Base-by-base conservation (phyloP, 1,140 invertebrate species). In the Ylistrum balloti region DNA sequence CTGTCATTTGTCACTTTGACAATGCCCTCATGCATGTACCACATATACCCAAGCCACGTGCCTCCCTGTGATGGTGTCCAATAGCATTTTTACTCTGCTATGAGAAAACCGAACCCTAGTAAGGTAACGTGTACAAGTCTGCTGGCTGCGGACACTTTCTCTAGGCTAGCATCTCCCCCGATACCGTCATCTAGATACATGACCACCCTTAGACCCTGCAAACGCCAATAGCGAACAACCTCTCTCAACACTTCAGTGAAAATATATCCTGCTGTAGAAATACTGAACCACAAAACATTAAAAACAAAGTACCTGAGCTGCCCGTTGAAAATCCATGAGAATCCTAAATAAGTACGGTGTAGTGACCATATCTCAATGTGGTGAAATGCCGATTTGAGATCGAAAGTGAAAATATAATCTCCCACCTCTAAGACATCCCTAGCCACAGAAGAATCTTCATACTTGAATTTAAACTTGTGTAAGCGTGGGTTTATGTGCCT, bases 181-280 rank as follows among this genome's bases (percentile, higher is more conserved):
- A 92, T 28, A 86, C 88, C 88, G 32, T 90, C 89, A 85, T 92
- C 88, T 35, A 90, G 74, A 89, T 89, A 92, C 33, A 89, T 89
- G 32, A 92, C 87, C 11, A 90, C 74, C 35, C 32, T 85, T 10
- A 86, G 7, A 17, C 88, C 48, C 45, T 87, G 22, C 34, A 22
- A 33, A 38, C 91, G 28, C 9, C 89, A 88, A 90, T 86, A 45
- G 74, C 22, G 86, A 32, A 91, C 45, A 2, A 91, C 33, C 15
- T 41, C 86, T 35, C 88, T 35, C 0, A 90, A 20, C 0, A 89
- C 28, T 88, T 90, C 88, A 13, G 88, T 38, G 86, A 89, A 90
- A 15, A 91, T 90, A 88, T 87, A 90, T 0, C 88, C 89, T 3
- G 90, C 85, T 33, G 41, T 91, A n/a, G 33, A 33, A 33, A 88